Base-by-base conservation (phyloP, 2,797 vertebrate species). In the Labroides dimidiatus region DNA sequence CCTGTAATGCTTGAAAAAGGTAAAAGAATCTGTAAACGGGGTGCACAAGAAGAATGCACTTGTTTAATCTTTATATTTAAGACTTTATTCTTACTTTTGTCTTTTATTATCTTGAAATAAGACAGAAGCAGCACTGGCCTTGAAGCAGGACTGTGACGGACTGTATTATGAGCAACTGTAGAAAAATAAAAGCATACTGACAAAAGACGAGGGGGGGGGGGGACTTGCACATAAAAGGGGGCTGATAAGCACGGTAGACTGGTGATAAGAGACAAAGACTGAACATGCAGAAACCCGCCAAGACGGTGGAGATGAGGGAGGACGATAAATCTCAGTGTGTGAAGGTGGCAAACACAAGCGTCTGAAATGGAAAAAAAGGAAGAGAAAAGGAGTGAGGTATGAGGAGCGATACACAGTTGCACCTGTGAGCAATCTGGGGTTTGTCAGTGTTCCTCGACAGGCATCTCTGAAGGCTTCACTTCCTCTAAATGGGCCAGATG, bases 221-320 rank as follows among this genome's bases (percentile, higher is more conserved):
- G 82, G 77, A 59, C 42, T 44, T 75, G 72, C 42, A 67, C 89
- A 93, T 92, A 90, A 92, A 93, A 92, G 84, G 55, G 39, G 50
- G 60, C 87, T 78, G 93, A 94, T 95, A 94, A 94, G 91, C 73
- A 57, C 80, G 89, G 83, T 52, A 84, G 86, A 87, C 75, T 80
- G 75, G 42, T 17, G 93, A 94, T 94, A 93, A 90, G 82, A 86
- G 66, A 93, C 93, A 93, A 94, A 93, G 82, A 85, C 72, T 33
- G 73, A 88, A 81, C 93, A 81, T 92, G 93, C 91, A 91, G 85
- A 90, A 93, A 94, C 89, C 76, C 74, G 90, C 89, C 87, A 82
- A 85, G 85, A 84, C 76, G 81, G 64, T 66, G 23, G 64, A 90
- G 93, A 93, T 93, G 89, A 81, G 84, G 83, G 84, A 71, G 64